Conservation (phyloP, 2,113 vertebrate species). For the Crypturellus undulatus region DNA sequence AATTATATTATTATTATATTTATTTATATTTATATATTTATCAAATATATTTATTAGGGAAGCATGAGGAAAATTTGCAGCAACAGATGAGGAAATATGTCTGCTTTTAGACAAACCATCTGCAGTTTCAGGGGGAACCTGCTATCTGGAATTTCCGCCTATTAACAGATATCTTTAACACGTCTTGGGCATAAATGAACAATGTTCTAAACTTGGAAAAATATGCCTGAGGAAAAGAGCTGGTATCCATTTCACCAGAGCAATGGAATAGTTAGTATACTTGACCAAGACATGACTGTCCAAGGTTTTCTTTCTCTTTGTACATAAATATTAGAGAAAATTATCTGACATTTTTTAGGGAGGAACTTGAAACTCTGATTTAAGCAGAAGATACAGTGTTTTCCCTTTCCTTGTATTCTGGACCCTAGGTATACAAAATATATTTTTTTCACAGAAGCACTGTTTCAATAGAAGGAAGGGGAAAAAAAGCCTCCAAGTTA, state of each 20-base stretch:
- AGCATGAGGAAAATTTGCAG: background rate
- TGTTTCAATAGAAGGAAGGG: background rate
- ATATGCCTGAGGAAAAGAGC: background rate
- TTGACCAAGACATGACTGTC: background rate
- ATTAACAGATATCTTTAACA: background rate
- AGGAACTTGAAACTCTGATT: background rate
- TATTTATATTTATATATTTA: too few species aligned
- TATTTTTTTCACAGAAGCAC: background rate
- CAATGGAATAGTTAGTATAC: background rate
- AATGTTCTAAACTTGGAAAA: background rate
- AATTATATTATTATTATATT: too few species aligned
- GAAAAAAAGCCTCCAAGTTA: background rate
- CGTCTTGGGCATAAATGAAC: background rate
- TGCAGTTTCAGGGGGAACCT: background rate
- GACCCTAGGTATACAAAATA: background rate
- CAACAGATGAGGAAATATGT: fast-evolving
- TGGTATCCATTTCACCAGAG: background rate
- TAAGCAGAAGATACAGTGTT: background rate
- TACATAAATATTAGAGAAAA: background rate
- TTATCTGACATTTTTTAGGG: background rate
- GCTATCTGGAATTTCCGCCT: background rate
- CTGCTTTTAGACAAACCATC: background rate
- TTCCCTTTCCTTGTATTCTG: background rate
- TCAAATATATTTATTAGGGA: too few species aligned
- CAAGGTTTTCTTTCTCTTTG: background rate